These are phyloP conservation scores for Pseudobourletiella spinata DNA, from an alignment of 1,140 invertebrate genomes.

Conservation along the genomic window DNA sequence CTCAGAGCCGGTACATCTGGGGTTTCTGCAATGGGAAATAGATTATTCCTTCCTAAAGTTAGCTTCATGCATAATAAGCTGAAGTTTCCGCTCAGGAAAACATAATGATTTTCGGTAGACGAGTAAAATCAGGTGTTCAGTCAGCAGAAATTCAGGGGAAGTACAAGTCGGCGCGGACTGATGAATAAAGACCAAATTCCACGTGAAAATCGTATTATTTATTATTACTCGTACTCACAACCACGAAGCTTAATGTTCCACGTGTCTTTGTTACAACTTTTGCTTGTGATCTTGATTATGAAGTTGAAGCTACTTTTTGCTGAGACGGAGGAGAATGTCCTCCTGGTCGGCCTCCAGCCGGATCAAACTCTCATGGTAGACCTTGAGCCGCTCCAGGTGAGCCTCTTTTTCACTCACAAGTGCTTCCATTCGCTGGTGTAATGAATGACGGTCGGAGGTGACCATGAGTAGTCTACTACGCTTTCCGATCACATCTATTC, in stretches of 20 bases:
- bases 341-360: slow-evolving; percentile 23
- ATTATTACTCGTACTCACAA: too few relatives aligned
- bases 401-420: slow-evolving; percentile 20
- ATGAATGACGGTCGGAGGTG: slow-evolving; percentile 17
- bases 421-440: slow-evolving; percentile 18
- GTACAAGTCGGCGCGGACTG: not conserved
- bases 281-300: not conserved
- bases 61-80: too few relatives aligned
- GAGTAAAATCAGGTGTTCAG: not conserved
- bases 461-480: slow-evolving; percentile 20
- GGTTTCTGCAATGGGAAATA: too few relatives aligned
- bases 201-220: not conserved
- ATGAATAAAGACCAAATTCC: not conserved
- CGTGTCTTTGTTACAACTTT: not conserved
- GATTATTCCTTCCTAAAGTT: too few relatives aligned
- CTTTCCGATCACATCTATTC: slow-evolving; percentile 28
- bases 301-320: slow-evolving; percentile 14
- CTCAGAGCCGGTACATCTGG: too few relatives aligned
- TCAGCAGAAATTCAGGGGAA: not conserved
- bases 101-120: too few relatives aligned
- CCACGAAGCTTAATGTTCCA: not conserved
- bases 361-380: slow-evolving; percentile 19
- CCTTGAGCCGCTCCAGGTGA: slow-evolving; percentile 20
- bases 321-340: slow-evolving; percentile 19
- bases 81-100: too few relatives aligned